Percentiles rank a stretch among this genome's conserved stretches.
Conservation (phyloP, 2,113 vertebrate genomes). For the Nasalis larvatus region DNA sequence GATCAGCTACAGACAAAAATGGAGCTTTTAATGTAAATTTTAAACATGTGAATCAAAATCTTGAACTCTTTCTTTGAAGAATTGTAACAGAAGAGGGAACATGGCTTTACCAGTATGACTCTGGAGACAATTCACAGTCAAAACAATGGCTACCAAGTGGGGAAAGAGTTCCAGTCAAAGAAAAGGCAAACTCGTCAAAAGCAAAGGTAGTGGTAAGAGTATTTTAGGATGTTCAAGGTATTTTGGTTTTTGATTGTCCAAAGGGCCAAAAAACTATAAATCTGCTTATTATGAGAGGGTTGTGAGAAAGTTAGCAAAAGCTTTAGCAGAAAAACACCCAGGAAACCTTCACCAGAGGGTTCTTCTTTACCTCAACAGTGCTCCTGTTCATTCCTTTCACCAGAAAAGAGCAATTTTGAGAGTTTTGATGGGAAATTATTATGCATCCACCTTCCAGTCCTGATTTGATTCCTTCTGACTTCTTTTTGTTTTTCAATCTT, state of each 20-base stretch:
- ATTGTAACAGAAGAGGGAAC: neutral
- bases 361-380: neutral
- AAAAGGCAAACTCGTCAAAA: neutral
- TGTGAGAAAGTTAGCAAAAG: neutral
- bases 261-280: no score
- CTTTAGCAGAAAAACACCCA: neutral
- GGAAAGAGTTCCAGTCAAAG: neutral
- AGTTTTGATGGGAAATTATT: neutral
- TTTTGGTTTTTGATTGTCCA: neutral
- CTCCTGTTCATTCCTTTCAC: neutral
- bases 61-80: neutral
- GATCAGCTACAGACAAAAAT: neutral
- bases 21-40: neutral
- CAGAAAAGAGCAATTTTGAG: neutral
- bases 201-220: neutral
- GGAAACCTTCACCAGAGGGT: neutral
- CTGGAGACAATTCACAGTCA: neutral
- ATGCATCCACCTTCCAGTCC: neutral
- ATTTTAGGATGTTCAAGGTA: neutral
- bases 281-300: neutral
- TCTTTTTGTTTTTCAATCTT: neutral
- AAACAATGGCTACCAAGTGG: neutral
- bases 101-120: neutral
- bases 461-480: neutral
- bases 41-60: neutral